Percentiles rank a stretch among this genome's conserved stretches.
phyloP scores from a whole-genome alignment of 2,113 vertebrate species.

The Ochotona princeps region DNA sequence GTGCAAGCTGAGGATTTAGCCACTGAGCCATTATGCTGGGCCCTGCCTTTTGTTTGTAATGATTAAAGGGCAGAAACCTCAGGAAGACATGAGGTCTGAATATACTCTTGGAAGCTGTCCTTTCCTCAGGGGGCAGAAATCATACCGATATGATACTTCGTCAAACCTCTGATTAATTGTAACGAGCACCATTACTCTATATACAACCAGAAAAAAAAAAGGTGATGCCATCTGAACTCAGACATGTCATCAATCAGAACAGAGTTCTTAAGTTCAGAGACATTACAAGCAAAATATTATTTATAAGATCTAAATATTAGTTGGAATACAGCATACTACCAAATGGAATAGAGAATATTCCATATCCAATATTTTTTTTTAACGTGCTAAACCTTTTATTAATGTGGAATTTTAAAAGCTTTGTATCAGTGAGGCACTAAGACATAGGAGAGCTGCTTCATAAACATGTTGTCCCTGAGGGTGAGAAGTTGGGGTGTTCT shows the following conservation, averaged over 20 bases:
- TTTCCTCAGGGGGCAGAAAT: not conserved
- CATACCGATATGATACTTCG: not conserved
- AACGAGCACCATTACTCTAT: conserved; percentile 10
- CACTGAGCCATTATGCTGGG: too few species aligned
- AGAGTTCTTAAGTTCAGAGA: conserved; percentile 30
- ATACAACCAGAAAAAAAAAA: not conserved
- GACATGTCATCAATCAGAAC: not conserved
- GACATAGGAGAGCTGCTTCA: too few species aligned
- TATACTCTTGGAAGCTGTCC: not conserved
- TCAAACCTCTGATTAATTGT: not conserved
- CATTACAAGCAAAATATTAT: not conserved
- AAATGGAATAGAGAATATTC: not conserved
- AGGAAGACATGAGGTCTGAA: not conserved
- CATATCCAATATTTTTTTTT: too few species aligned
- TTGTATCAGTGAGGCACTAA: too few species aligned
- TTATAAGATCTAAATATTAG: not conserved
- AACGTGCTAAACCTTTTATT: too few species aligned
- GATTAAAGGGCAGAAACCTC: conserved; percentile 31
- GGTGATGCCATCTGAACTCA: not conserved
- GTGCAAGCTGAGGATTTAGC: too few species aligned
- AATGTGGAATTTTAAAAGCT: too few species aligned
- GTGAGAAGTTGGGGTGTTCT: too few species aligned
- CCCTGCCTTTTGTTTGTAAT: conserved; percentile 32
- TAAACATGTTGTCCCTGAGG: too few species aligned
- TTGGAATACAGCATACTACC: not conserved